These are phyloP conservation scores for Aptenodytes patagonicus DNA, from an alignment of 2,113 vertebrate species.

Conservation along the genomic window DNA sequence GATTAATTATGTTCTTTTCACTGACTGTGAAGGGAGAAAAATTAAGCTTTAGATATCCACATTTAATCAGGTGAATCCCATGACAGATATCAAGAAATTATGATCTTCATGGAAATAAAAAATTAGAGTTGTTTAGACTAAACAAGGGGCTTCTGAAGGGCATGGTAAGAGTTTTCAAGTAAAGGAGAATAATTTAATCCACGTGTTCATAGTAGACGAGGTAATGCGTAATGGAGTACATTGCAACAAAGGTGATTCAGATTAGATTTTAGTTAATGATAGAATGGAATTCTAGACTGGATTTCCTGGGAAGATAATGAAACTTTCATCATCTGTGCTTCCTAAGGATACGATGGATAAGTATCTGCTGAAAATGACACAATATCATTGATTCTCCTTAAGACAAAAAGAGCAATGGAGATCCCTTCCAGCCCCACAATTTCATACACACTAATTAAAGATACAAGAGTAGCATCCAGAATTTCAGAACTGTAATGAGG, in stretches of 20 bases:
- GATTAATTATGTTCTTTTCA: background rate
- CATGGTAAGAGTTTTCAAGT: background rate
- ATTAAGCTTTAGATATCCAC: background rate
- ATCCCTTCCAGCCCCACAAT: background rate
- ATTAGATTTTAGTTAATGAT: background rate
- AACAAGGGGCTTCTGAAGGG: background rate
- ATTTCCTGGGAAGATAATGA: background rate
- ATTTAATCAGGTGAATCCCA: background rate
- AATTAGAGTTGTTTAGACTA: background rate
- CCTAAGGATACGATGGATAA: background rate
- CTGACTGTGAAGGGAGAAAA: background rate
- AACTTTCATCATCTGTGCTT: background rate
- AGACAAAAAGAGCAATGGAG: background rate
- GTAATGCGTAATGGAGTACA: background rate
- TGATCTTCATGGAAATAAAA: background rate
- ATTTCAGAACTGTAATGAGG: background rate
- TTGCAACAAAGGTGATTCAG: background rate
- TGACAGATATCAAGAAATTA: background rate
- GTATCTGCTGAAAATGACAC: background rate
- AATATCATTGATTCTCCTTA: background rate
- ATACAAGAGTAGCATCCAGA: background rate
- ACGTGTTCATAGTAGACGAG: background rate
- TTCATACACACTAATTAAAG: background rate
- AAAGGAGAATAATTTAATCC: background rate
- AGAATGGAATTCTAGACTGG: background rate